Base-by-base conservation (phyloP, 2,888 invertebrate genomes). In the Griposia aprilina region DNA sequence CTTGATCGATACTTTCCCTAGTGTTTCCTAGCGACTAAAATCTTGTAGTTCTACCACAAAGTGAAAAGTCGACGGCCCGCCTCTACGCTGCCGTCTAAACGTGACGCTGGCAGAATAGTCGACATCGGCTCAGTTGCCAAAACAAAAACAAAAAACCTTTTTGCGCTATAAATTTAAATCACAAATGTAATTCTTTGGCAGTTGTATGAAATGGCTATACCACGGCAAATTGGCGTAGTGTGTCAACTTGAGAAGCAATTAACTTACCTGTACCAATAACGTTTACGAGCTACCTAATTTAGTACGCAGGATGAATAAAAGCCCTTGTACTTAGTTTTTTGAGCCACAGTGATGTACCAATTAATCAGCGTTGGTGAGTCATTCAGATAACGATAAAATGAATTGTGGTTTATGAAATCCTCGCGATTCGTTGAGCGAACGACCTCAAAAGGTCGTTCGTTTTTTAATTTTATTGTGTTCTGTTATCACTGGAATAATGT, bases 321-420 rank as follows among this genome's bases (percentile, higher is more conserved):
- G 6, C 20, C 23, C 17, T 7, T 52, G 13, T 71, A 55, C 66
- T 63, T 81, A 73, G 76, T 78, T 76, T 85, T 79, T 82, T 80
- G 59, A 60, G 68, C 30, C 50, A 67, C 66, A 66, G 26, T 75
- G 78, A 60, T 72, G 76, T 81, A 62, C 76, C 80, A 87, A 88
- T 87, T 87, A 88, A 87, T 88, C 87, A 87, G 71, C 59, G 70
- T 67, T 81, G 73, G 83, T 80, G 81, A 82, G 76, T 87, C 76
- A 82, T 81, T 76, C 80, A 77, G 89, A 84, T 89, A 87, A 87
- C 85, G 80, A 74, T 82, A 52, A 87, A 87, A 87, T 87, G 59
- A 79, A 89, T 88, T 72, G 77, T 79, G 87, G 78, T 78, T 69
- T 68, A 74, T 76, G 65, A 79, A 87, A 87, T 74, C 75, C 76